Conservation (phyloP, 2,113 vertebrate genomes). For the Tor tambroides region DNA sequence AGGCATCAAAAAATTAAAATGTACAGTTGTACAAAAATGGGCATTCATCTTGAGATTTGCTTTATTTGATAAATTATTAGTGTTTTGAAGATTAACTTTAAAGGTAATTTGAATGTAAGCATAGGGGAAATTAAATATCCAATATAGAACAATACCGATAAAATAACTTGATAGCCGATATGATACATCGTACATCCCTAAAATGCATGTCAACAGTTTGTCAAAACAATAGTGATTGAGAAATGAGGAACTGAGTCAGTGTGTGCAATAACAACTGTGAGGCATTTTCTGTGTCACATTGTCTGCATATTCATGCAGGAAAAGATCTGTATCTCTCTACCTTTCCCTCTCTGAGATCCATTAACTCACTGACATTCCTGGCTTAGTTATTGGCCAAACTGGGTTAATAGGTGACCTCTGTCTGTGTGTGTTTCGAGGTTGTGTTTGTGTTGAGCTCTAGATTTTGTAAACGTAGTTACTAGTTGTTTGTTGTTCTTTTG, state of each 20-base stretch:
- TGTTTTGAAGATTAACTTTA: no score
- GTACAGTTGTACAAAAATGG: no score
- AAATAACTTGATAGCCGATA: background rate
- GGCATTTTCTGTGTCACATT: background rate
- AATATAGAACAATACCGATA: background rate
- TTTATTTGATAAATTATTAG: no score
- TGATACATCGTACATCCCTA: background rate
- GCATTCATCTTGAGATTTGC: no score
- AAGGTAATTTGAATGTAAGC: background rate
- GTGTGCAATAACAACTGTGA: background rate
- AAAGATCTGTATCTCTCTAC: constrained; percentile 19
- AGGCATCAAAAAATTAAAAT: no score
- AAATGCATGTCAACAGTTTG: background rate
- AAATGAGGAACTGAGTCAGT: constrained; percentile 12
- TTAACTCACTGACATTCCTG: constrained; percentile 35
- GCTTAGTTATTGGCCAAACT: constrained; percentile 48
- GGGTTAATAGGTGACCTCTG: constrained; percentile 30
- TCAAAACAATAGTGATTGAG: background rate
- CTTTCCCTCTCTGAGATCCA: constrained; percentile 21
- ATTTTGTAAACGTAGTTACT: constrained; percentile 9
- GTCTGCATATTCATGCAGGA: constrained; percentile 21
- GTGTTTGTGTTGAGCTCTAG: constrained; percentile 35
- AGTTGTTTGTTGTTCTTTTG: constrained; percentile 27
- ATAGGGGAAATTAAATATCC: background rate
- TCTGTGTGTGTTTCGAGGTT: constrained; percentile 29